Percentiles rank a stretch among this genome's conserved stretches.
Evolutionary conservation across 2,888 invertebrate species (phyloP).

Genomic region (Linnaemya tessellans): DNA sequence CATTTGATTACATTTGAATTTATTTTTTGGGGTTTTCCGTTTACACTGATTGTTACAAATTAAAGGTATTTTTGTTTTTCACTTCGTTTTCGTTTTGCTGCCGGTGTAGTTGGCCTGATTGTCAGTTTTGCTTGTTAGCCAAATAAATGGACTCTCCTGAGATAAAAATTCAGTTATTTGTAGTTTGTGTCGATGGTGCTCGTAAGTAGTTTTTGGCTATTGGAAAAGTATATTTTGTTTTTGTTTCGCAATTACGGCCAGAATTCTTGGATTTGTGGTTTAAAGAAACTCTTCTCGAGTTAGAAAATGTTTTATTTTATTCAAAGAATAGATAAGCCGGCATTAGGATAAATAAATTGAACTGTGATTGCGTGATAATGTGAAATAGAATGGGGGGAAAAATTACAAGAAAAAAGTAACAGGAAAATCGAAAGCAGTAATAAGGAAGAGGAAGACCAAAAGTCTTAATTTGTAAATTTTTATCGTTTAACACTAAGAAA

Average conservation of each 20-base stretch:
- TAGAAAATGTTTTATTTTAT: background rate
- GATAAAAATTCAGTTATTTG: conserved; percentile 49
- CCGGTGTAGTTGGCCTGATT: conserved; percentile 30
- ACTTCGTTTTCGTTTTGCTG: background rate
- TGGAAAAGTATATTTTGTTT: conserved; percentile 25
- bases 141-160: conserved; percentile 60
- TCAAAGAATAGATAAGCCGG: background rate
- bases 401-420: background rate
- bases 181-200: conserved; percentile 11
- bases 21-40: conserved; percentile 41
- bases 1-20: conserved; percentile 59
- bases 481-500: too few relatives aligned
- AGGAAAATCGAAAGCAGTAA: background rate
- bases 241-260: conserved; percentile 27
- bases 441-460: background rate
- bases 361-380: background rate
- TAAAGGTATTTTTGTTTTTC: conserved; percentile 46
- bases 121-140: conserved; percentile 42
- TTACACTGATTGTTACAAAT: conserved; percentile 59
- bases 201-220: background rate
- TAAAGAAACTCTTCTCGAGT: conserved; percentile 38
- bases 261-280: conserved; percentile 25
- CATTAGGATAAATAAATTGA: background rate
- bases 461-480: too few relatives aligned
- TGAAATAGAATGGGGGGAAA: background rate